Base-by-base conservation (phyloP, 2,797 vertebrate species). In the Silurus lanzhouensis region DNA sequence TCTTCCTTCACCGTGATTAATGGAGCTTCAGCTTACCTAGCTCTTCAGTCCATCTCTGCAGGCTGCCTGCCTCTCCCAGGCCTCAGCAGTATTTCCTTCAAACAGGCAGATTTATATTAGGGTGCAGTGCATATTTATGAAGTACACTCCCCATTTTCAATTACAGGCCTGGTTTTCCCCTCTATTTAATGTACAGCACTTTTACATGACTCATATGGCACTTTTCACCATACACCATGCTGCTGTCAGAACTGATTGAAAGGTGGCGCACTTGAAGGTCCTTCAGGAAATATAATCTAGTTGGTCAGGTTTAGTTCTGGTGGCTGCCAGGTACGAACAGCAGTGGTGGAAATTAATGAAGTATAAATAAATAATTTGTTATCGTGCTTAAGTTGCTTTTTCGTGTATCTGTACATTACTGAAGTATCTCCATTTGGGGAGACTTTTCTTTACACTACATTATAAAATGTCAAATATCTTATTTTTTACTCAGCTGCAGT, bases 1-100 rank as follows among this genome's bases (percentile, higher is more conserved):
- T 87, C 86, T 88, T 86, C 81, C 85, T 84, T 90, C 88, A 88
- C 38, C 9, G 68, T 90, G 90, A 89, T 90, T 90, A 87, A 90
- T 88, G 90, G 81, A 88, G 80, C 67, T 86, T 79, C 84, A 77
- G 61, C 66, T 77, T 77, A 86, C 88, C 74, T 61, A 86, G 85
- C 85, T 85, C 82, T 83, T 90, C 88, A 86, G 81, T 88, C 89
- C 58, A 82, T 85, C 88, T 90, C 86, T 70, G 31, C n/a, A 84
- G 86, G 81, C 87, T 31, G 70, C 57, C 82, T 82, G 84, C 57
- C 60, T 86, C 87, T 89, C 85, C 74, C 79, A 68, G 83, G 72
- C 87, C 83, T 81, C 82, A 44, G 84, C 85, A 52, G 78, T 86
- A 87, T 89, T 89, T 88, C 86, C 79, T 85, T 89, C 87, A 86